A percentile compares a stretch with the other conserved stretches of the same genome.
phyloP scores from a whole-genome alignment of 2,797 vertebrate genomes.

The Lithobates sylvaticus region DNA sequence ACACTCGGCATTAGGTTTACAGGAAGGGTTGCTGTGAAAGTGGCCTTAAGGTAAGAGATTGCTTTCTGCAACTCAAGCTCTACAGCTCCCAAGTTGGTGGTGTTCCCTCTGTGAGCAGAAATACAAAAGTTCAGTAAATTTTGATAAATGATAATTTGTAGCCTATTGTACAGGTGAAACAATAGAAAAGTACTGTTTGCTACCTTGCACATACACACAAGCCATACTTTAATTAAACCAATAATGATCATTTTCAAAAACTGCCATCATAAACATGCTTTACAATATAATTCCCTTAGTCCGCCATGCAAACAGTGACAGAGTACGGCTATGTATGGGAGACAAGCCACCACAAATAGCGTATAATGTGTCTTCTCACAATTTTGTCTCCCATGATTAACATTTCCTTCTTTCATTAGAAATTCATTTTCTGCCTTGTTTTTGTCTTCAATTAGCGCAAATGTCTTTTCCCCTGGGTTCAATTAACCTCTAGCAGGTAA shows the following conservation, averaged over 20 bases:
- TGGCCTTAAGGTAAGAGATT: too few relatives aligned
- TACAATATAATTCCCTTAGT: background rate
- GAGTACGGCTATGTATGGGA: background rate
- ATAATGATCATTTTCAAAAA: too few relatives aligned
- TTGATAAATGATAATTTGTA: too few relatives aligned
- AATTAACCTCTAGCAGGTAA: conserved; percentile 62
- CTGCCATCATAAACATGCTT: background rate
- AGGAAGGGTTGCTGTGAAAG: too few relatives aligned
- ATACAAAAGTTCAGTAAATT: too few relatives aligned
- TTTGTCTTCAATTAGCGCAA: conserved; percentile 59
- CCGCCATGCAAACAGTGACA: background rate
- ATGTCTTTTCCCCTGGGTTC: conserved; percentile 59
- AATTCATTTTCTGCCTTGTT: conserved; percentile 53
- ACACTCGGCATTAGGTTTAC: too few relatives aligned
- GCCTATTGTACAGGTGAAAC: too few relatives aligned
- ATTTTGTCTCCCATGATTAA: conserved; percentile 50
- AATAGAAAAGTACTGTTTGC: too few relatives aligned
- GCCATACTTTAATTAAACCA: background rate
- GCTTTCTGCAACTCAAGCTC: too few relatives aligned
- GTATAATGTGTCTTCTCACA: background rate
- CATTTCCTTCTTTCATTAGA: conserved; percentile 53
- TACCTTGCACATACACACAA: background rate
- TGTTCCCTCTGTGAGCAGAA: too few relatives aligned
- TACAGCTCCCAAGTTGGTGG: too few relatives aligned
- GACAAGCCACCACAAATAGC: background rate